Base-by-base conservation (phyloP, 2,888 invertebrate species). In the Drosophila siamana region DNA sequence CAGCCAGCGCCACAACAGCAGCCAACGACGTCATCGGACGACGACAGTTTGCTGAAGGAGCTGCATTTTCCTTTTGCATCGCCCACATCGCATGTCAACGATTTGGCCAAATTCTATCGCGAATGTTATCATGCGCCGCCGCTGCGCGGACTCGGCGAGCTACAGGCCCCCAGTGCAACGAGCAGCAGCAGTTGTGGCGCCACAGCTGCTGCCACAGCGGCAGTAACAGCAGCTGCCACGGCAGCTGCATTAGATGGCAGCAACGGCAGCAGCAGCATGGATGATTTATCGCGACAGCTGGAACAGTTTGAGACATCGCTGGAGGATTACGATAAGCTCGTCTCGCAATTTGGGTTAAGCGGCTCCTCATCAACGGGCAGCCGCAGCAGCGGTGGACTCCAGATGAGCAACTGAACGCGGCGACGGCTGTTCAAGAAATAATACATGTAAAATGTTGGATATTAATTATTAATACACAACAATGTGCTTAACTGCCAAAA, bases 61-160 rank as follows among this genome's bases (percentile, higher is more conserved):
- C 78, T 93, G 56, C 91, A 91, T 55, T 92, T 92, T 65, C 93
- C 93, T n/a, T 93, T 93, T 66, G 93, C 93, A 46, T 91, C 91
- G 43, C 90, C 90, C 62, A 90, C 89, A 16, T 91, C 92, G 41
- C 92, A 92, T 55, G 91, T 92, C 38, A 92, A 91, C 43, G 93
- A 93, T 70, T 83, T 93, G 74, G 92, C 92, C 2, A 92, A 91
- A 66, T 93, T 93, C 76, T 92, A 92, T 79, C 86, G 92, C 19
- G 92, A 93, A 55, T 92, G 92, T 69, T 92, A 92, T 68, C 86
- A 92, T 72, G 93, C 93, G 3, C 93, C 92, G 0, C 92, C 91
- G 2, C 52, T 91, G 28, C 88, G 80, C 13, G 88, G 91, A 2
- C 77, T 90, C 1, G 75, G 77, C 11, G 90, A 90, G 30, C 59